phyloP scores from a whole-genome alignment of 2,797 vertebrate genomes.

The Pachyuromys duprasi region DNA sequence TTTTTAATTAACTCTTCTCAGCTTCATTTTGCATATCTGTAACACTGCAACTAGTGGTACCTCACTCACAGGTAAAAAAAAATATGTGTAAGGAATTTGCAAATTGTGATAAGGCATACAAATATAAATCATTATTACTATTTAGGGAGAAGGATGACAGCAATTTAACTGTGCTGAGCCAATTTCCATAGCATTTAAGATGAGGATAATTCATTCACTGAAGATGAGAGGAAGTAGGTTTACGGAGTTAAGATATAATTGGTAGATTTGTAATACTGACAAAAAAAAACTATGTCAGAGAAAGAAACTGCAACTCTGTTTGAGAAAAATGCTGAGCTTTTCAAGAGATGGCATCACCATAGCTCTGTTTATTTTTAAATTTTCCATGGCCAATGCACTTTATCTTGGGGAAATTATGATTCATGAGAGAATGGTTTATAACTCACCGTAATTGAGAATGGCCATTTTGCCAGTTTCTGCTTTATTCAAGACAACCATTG shows the following conservation, averaged over 20 bases:
- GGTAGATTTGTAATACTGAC: slow-evolving; percentile 67
- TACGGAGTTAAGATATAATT: slow-evolving; percentile 65
- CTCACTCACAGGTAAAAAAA: slow-evolving; percentile 11
- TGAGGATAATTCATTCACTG: slow-evolving; percentile 66
- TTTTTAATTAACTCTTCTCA: slow-evolving; percentile 26
- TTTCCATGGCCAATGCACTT: slow-evolving; percentile 24
- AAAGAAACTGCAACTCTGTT: slow-evolving; percentile 51
- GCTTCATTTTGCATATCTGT: slow-evolving; percentile 17
- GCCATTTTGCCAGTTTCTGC: background rate
- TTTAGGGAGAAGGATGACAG: slow-evolving; percentile 55
- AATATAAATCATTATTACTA: slow-evolving; percentile 67
- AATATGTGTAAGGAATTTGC: slow-evolving; percentile 52
- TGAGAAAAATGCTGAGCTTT: slow-evolving; percentile 62
- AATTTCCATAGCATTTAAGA: slow-evolving; percentile 60
- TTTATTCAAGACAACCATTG: slow-evolving; percentile 17
- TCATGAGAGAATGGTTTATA: slow-evolving; percentile 19
- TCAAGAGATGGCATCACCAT: background rate
- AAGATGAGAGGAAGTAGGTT: slow-evolving; percentile 58
- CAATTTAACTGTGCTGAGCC: slow-evolving; percentile 62
- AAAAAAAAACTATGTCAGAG: background rate
- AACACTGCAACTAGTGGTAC: slow-evolving; percentile 44
- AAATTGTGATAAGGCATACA: slow-evolving; percentile 51
- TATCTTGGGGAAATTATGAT: slow-evolving; percentile 39
- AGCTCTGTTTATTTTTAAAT: slow-evolving; percentile 70
- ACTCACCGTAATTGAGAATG: slow-evolving; percentile 20